These are phyloP conservation scores for Phalacrocorax aristotelis DNA, from an alignment of 2,113 vertebrate genomes.

Conservation along the genomic window DNA sequence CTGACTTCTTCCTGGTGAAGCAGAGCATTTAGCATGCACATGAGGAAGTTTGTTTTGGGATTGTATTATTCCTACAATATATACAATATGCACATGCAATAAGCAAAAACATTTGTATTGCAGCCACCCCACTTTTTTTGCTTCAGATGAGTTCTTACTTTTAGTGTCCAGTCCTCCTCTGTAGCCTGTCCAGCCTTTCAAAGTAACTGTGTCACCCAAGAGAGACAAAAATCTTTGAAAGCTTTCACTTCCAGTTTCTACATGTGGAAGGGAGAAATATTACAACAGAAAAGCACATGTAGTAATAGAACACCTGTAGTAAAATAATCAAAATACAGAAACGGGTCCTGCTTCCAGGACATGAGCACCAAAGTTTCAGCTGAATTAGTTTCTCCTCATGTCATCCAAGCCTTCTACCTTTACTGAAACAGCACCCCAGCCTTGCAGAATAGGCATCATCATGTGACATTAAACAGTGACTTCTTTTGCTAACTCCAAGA, in stretches of 20 bases:
- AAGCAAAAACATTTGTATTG: background rate
- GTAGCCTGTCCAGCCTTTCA: constrained; percentile 97
- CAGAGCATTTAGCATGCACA: background rate
- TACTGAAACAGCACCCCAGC: background rate
- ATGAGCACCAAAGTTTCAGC: background rate
- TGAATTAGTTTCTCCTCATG: background rate
- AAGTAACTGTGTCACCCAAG: constrained; percentile 87
- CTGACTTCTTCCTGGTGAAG: background rate
- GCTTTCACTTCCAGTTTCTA: constrained; percentile 91
- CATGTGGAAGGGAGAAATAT: background rate
- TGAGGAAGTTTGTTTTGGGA: background rate
- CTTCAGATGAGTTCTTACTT: constrained; percentile 80
- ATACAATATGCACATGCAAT: accelerated
- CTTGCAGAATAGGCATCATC: background rate
- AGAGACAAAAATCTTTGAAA: constrained; percentile 92
- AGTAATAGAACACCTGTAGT: background rate
- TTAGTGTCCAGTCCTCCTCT: constrained; percentile 96
- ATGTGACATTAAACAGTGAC: background rate
- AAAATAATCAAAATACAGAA: background rate
- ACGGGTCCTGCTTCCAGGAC: background rate
- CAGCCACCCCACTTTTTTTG: no score
- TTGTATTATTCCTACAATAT: background rate
- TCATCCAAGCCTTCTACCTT: background rate
- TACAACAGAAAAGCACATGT: background rate
- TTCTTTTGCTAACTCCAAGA: background rate